A percentile compares a stretch with the other conserved stretches of the same genome.
Evolutionary conservation across 1,140 invertebrate genomes (phyloP).

Genomic region (Agraylea sexmaculata): DNA sequence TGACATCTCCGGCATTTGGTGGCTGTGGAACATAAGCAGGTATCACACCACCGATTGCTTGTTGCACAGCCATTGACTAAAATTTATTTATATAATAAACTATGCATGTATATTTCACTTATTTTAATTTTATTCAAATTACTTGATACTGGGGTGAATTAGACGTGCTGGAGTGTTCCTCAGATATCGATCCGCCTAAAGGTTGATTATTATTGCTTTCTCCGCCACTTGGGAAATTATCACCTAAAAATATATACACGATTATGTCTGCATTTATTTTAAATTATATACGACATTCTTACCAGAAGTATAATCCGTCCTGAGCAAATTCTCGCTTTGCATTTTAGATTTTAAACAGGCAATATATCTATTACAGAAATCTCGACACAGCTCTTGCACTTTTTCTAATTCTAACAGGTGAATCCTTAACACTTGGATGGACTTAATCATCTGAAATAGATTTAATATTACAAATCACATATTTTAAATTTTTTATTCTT

Average conservation of each 20-base stretch:
- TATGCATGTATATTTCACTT: no score
- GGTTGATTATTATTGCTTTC: conserved; percentile 40
- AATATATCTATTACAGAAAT: conserved; percentile 94
- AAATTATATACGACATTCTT: conserved; percentile 2
- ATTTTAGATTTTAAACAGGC: conserved; percentile 93
- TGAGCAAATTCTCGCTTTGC: conserved; percentile 84
- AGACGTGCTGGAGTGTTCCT: conserved; percentile 39
- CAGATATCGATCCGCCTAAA: conserved; percentile 25
- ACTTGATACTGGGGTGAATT: conserved; percentile 40
- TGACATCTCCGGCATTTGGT: neutral
- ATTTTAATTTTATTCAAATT: no score
- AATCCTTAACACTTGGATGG: conserved; percentile 92
- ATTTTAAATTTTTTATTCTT: no score
- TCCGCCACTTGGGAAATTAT: conserved; percentile 29
- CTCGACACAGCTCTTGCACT: conserved; percentile 93
- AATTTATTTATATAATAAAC: no score
- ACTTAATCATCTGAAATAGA: conserved; percentile 83
- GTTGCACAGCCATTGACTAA: conserved; percentile 10
- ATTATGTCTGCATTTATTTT: neutral
- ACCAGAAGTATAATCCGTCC: conserved; percentile 57
- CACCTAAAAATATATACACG: conserved; percentile 11
- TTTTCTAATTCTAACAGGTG: conserved; percentile 92
- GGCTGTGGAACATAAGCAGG: neutral
- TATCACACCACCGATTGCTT: neutral
- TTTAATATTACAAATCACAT: no score